Evolutionary conservation across 1,140 invertebrate genomes (phyloP), one percentile per base, ranked within the genome.

Genomic region (Tachypleus tridentatus): DNA sequence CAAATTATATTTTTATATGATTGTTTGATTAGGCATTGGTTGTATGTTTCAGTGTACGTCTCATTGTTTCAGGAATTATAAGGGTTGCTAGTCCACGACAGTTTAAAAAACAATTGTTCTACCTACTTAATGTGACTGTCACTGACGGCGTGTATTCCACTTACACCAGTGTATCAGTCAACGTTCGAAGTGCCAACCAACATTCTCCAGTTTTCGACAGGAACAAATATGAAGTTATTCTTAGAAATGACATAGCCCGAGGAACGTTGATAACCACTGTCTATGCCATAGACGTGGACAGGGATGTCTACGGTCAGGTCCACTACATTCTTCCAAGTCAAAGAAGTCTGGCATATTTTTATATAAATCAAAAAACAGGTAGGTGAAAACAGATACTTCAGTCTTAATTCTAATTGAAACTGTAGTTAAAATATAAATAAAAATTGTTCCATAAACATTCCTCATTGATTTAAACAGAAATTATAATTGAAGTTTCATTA

Each of bases 101-200:
- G 29, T 66, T 68, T 54, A 62, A 29, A 49, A 64, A 68, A 4
- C 64, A 65, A 29, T 65, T 61, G 11, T 49, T 64, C 11, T 68
- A 68, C 51, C 4, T 64, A 53, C 53, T 94, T 5, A 96, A 95
- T 75, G 84, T 97, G 10, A 91, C 89, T 3, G 91, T 92, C n/a
- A 92, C 89, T 53, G 93, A 97, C 79, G 91, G 92, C 4, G 87
- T 94, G 6, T 91, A 93, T 76, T 91, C 89, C 4, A 87, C 84
- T 60, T 93, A 90, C 76, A 83, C 89, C 0, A 67, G 70, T 47
- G 71, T 79, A 1, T 67, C 70, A 48, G 70, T 97, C 51, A 84
- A 86, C 69, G 83, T 94, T 57, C 76, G 88, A 50, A 85, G 88
- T 7, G 86, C 86, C 50, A 97, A 96, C 79, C 80, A 82, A 48